Base-by-base conservation (phyloP, 2,113 vertebrate genomes). In the Chiloscyllium plagiosum region DNA sequence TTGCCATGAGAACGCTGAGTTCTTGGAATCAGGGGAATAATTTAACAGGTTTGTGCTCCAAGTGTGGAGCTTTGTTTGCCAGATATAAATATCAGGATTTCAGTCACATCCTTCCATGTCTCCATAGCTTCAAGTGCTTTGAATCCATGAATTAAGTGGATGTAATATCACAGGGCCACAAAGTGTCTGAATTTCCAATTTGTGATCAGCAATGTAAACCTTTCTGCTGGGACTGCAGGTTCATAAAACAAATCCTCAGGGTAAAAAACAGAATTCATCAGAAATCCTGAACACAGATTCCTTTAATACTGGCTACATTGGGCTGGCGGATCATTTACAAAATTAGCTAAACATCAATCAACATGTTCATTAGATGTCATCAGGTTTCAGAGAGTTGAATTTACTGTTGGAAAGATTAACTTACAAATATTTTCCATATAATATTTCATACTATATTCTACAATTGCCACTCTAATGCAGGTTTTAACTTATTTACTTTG, bases 11-110 rank as follows among this genome's bases (percentile, higher is more conserved):
- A 66, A 66, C 89, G 37, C 29, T 33, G 56, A n/a, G 61, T 93
- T 66, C 89, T 93, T 66, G 89, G 33, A 90, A 61, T 56, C 87
- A 90, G 52, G 61, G 87, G 52, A 56, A 92, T 66, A 93, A 66
- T 93, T 93, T 93, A 93, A 93, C 89, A 83, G 80, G 42, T 83
- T 83, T 83, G 80, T 37, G 61, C n/a, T 37, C 61, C 89, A 0
- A 68, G 15, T 66, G 61, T 37, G n/a, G n/a, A 66, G 61, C 29
- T 68, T 93, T 17, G 37, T n/a, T 15, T 90, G 24, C 52, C 52
- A 65, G 52, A 61, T 90, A 90, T 90, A 90, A 56, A 33, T 90
- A 33, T 61, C 26, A 29, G 87, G 52, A 61, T 90, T 90, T 90
- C 50, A 29, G 52, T 90, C 87, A 90, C 52, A 65, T 83, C 52